Conservation (phyloP, 2,888 invertebrate genomes). For the Adelphocoris suturalis region DNA sequence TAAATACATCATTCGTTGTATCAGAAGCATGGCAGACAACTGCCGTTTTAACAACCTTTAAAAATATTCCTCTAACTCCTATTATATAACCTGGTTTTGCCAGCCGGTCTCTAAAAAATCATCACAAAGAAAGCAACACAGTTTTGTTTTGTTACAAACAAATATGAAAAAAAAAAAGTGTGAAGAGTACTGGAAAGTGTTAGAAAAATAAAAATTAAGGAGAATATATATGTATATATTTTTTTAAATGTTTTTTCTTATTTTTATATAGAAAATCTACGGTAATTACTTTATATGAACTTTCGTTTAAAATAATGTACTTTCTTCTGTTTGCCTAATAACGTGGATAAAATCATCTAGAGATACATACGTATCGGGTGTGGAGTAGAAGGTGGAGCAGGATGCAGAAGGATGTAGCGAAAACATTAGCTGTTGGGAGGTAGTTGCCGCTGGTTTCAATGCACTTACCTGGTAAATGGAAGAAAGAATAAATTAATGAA, state of each 20-base stretch:
- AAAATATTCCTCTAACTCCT: background rate
- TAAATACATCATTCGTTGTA: conserved; percentile 27
- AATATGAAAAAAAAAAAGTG: background rate
- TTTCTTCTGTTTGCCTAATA: conserved; percentile 39
- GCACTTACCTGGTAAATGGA: conserved; percentile 58
- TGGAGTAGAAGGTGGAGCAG: conserved; percentile 34
- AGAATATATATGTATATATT: background rate
- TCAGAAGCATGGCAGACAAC: background rate
- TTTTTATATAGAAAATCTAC: conserved; percentile 37
- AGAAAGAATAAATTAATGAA: background rate
- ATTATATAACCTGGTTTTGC: background rate
- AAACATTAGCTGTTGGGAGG: background rate
- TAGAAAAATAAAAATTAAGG: conserved; percentile 61
- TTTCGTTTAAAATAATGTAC: conserved; percentile 58
- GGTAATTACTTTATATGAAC: conserved; percentile 33
- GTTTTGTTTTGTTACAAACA: background rate
- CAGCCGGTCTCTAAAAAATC: conserved; percentile 10
- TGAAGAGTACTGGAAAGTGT: background rate
- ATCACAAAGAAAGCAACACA: background rate
- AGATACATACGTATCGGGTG: conserved; percentile 16
- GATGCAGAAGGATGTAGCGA: conserved; percentile 5
- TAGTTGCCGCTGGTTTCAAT: conserved; percentile 54
- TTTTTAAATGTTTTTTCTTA: conserved; percentile 29
- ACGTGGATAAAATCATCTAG: conserved; percentile 63
- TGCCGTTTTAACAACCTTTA: background rate